Base-by-base conservation (phyloP, 2,113 vertebrate species). In the Odontophorus gujanensis region DNA sequence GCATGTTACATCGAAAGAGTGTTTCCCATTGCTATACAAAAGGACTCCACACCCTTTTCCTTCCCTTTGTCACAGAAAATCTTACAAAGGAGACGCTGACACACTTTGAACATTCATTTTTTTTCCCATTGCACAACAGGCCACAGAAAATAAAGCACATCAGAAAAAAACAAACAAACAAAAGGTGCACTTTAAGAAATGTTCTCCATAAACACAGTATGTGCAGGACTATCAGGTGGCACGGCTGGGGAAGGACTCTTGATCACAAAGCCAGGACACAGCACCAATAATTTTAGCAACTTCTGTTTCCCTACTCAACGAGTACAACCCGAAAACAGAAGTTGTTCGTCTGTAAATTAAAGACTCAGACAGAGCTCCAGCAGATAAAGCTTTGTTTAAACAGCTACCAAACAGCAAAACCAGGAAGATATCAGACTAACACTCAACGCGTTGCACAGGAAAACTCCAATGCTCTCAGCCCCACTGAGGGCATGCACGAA, bases 61-160 rank as follows among this genome's bases (percentile, higher is more conserved):
- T 90, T 96, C 57, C 85, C 79, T 93, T 96, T 89, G 69, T 85
- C 78, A 91, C 53, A 80, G 62, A 72, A 87, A 76, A 71, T 81
- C 73, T 71, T 88, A 94, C 81, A 85, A 88, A 73, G 48, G 48
- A 84, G 85, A 93, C 24, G 7, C 25, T 42, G 81, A 89, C 81
- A 79, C 75, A 47, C 50, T 90, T 79, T 57, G 63, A 88, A 94
- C 89, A 93, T 87, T 95, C 77, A 7, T 89, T 84, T 80, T 58
- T 59, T 77, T 59, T 8, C 81, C 75, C 66, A 68, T 34, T 90
- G 81, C 45, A 32, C 69, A 76, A 93, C 72, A 90, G 95, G 91
- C 89, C 89, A 93, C 87, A 53, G 72, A 89, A 96, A 95, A 91
- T 93, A 96, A 91, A 96, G 88, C 87, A 95, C 86, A 89, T 92